Conservation (phyloP, 1,140 invertebrate species). For the Zaprionus camerounensis region DNA sequence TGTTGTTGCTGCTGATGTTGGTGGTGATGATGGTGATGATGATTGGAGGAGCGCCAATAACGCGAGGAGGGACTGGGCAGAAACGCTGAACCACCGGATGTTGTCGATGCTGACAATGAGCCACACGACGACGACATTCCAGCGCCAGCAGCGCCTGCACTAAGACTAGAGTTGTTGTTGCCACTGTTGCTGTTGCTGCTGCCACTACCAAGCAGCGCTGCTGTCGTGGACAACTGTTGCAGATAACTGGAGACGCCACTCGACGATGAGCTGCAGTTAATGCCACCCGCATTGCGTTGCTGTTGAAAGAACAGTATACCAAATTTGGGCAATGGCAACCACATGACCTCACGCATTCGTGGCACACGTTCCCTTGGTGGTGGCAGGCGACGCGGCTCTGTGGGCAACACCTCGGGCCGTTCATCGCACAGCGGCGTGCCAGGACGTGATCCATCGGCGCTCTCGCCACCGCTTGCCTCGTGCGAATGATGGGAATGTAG, state of each 20-base stretch:
- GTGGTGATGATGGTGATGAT: constrained; percentile 70
- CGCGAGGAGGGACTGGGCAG: constrained; percentile 73
- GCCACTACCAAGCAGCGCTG: constrained; percentile 18
- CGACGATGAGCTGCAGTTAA: constrained; percentile 9
- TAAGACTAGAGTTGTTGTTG: constrained; percentile 83
- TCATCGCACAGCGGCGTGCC: constrained; percentile 94
- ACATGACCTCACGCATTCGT: constrained; percentile 89
- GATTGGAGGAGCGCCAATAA: constrained; percentile 79
- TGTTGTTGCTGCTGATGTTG: constrained; percentile 45
- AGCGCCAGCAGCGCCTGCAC: constrained; percentile 21
- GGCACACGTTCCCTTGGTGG: constrained; percentile 86
- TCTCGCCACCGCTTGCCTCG: constrained; percentile 83
- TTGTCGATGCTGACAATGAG: constrained; percentile 29
- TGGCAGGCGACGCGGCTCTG: constrained; percentile 90
- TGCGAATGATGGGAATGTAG: constrained; percentile 84
- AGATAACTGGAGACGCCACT: constrained; percentile 44
- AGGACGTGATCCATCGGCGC: constrained; percentile 88
- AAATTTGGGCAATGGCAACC: constrained; percentile 93
- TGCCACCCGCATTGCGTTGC: constrained; percentile 68
- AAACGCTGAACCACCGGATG: constrained; percentile 56
- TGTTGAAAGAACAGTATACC: constrained; percentile 89
- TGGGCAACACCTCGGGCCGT: constrained; percentile 90
- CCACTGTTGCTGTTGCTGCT: constrained; percentile 49
- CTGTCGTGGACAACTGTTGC: constrained; percentile 41
- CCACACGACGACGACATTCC: constrained; percentile 23